Percentiles rank a stretch among this genome's conserved stretches.
phyloP scores from a whole-genome alignment of 2,888 invertebrate genomes.

The Dioctria linearis region DNA sequence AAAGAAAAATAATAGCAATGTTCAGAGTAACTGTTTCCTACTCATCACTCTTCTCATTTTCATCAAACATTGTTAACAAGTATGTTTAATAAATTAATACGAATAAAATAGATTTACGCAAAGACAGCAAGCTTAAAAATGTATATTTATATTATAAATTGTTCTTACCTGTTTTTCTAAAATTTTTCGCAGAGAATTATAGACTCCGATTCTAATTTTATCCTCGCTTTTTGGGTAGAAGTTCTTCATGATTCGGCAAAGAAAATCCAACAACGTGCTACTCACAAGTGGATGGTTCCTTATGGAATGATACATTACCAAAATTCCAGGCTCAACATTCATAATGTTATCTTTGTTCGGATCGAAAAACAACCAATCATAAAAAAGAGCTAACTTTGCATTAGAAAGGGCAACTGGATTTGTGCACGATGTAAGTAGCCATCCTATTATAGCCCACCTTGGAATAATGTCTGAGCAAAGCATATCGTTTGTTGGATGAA shows the following conservation, averaged over 20 bases:
- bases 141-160: too few species aligned
- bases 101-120: not conserved
- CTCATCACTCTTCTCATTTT: too few species aligned
- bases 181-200: constrained; percentile 69
- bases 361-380: constrained; percentile 82
- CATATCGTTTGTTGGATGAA: constrained; percentile 80
- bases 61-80: too few species aligned
- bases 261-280: constrained; percentile 78
- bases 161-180: constrained; percentile 81
- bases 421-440: constrained; percentile 79
- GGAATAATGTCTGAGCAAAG: constrained; percentile 80
- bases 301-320: constrained; percentile 81
- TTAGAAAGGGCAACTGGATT: constrained; percentile 78
- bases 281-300: constrained; percentile 78
- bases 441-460: constrained; percentile 81
- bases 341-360: constrained; percentile 79
- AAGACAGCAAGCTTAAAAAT: not conserved
- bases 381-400: constrained; percentile 79
- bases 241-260: constrained; percentile 76
- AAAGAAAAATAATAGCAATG: too few species aligned
- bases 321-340: constrained; percentile 80
- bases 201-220: constrained; percentile 71
- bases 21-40: too few species aligned
- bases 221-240: constrained; percentile 69
- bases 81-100: too few species aligned